phyloP scores from a whole-genome alignment of 2,797 vertebrate species.

The Sebastes reedi region DNA sequence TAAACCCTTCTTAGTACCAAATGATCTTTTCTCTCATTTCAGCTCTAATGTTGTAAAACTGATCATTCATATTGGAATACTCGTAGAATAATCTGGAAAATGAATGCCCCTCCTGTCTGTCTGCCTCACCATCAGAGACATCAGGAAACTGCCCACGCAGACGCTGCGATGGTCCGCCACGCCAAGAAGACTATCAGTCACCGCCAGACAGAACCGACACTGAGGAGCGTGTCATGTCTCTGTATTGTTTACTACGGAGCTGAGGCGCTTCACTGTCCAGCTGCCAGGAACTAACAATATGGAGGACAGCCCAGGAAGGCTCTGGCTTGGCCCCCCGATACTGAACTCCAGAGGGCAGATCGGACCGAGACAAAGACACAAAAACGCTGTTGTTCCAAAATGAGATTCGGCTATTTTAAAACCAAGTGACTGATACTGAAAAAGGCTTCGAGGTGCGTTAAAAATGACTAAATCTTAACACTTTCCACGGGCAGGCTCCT shows the following conservation, averaged over 20 bases:
- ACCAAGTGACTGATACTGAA: background rate
- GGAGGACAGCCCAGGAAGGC: conserved; percentile 3
- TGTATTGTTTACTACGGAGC: conserved; percentile 25
- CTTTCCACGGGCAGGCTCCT: background rate
- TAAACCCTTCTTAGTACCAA: background rate
- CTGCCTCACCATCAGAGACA: background rate
- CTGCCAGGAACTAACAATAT: conserved; percentile 44
- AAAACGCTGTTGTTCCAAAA: background rate
- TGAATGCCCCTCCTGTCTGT: background rate
- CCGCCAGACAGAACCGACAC: conserved; percentile 27
- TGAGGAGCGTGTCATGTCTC: background rate
- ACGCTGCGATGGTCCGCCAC: background rate
- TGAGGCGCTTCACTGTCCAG: conserved; percentile 15
- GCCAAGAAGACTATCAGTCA: conserved; percentile 36
- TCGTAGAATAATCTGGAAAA: background rate
- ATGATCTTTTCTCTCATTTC: background rate
- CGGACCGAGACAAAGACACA: conserved; percentile 5
- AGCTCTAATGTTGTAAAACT: background rate
- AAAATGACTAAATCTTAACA: background rate
- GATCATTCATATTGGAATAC: background rate
- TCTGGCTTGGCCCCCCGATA: conserved; percentile 1
- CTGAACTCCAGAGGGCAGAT: conserved; percentile 19
- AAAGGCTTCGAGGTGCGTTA: background rate
- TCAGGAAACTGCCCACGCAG: conserved; percentile 16
- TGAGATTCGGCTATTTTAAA: background rate